Conservation (phyloP, 2,113 vertebrate genomes). For the Gobius niger region DNA sequence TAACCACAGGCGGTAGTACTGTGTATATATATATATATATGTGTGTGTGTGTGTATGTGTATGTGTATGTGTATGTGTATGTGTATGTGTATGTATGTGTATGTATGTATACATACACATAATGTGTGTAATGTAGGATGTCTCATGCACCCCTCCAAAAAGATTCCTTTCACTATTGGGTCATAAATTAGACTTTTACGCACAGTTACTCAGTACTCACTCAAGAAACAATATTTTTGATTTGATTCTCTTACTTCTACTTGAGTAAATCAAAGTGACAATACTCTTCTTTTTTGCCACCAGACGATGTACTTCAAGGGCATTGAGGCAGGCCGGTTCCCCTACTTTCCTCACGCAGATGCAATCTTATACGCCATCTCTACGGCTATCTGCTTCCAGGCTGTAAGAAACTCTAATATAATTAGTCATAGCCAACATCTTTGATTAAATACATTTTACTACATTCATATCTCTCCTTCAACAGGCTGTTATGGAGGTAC, state of each 20-base stretch:
- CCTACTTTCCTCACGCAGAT: slow-evolving; percentile 95
- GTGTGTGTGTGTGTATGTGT: too few species aligned
- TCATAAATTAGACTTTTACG: too few species aligned
- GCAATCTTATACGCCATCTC: slow-evolving; percentile 94
- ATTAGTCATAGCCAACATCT: background rate
- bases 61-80: too few species aligned
- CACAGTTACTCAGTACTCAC: too few species aligned
- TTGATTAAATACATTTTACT: background rate
- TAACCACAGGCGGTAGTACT: background rate
- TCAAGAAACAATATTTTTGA: too few species aligned
- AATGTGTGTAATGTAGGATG: too few species aligned
- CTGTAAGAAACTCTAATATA: slow-evolving; percentile 78
- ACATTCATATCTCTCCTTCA: background rate
- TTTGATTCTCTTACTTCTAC: too few species aligned
- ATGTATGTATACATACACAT: too few species aligned
- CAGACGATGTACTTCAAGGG: slow-evolving; percentile 98
- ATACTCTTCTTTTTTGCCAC: slow-evolving; percentile 1
- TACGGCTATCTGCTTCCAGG: slow-evolving; percentile 97
- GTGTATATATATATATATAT: too few species aligned
- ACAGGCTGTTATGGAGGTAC: slow-evolving; percentile 98
- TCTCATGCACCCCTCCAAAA: too few species aligned
- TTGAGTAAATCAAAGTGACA: background rate
- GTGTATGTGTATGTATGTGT: too few species aligned
- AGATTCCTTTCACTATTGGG: too few species aligned
- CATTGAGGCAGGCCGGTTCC: slow-evolving; percentile 92